Evolutionary conservation across 2,888 invertebrate species (phyloP).

Genomic region (Sympetrum striolatum): DNA sequence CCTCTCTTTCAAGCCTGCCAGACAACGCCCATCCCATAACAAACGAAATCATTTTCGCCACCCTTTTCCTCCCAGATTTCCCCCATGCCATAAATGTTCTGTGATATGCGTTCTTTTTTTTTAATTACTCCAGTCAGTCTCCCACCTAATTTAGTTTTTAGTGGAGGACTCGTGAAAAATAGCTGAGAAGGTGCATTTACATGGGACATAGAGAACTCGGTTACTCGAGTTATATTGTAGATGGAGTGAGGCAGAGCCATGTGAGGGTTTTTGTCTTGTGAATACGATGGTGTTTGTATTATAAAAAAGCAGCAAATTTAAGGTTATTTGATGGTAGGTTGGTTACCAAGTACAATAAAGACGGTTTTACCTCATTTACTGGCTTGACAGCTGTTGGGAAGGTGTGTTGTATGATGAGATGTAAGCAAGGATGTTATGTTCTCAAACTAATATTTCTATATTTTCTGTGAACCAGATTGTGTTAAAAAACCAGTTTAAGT

Average conservation of each 20-base stretch:
- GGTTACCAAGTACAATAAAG: conserved; percentile 14
- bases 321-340: conserved; percentile 9
- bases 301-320: background rate
- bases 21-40: background rate
- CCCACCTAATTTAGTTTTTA: conserved; percentile 41
- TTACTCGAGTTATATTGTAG: conserved; percentile 4
- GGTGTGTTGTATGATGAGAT: conserved; percentile 28
- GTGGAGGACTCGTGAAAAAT: conserved; percentile 33
- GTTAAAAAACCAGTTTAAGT: conserved; percentile 37
- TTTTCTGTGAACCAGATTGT: conserved; percentile 36
- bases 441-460: conserved; percentile 44
- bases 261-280: conserved; percentile 1
- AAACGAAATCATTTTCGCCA: background rate
- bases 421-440: conserved; percentile 18
- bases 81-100: conserved; percentile 41
- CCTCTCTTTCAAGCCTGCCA: background rate
- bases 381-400: background rate
- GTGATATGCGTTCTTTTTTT: conserved; percentile 38
- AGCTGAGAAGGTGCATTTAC: conserved; percentile 40
- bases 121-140: conserved; percentile 38
- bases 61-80: conserved; percentile 5
- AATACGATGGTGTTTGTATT: background rate
- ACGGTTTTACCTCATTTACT: conserved; percentile 23
- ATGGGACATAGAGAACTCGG: conserved; percentile 16
- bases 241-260: conserved; percentile 23